Base-by-base conservation (phyloP, 2,113 vertebrate species). In the Cynopterus brachyotis region DNA sequence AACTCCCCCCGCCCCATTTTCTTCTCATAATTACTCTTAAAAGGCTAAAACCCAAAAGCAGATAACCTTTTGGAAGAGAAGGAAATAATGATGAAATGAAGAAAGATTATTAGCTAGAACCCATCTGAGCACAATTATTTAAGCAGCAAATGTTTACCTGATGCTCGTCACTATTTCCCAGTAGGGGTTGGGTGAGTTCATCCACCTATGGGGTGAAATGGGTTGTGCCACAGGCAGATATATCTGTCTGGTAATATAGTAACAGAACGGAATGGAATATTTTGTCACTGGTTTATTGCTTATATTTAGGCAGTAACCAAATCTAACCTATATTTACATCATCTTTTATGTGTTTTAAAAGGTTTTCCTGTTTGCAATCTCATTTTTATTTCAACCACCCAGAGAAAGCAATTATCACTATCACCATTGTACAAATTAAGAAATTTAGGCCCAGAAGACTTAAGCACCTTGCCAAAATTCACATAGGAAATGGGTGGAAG, bases 21-120 rank as follows among this genome's bases (percentile, higher is more conserved):
- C 19, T 93, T 81, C 40, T 97, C 78, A 62, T 70, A 66, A 79
- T 89, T 75, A 70, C 45, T 96, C 93, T 81, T 55, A 16, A 91
- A 79, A 86, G 20, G 53, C 53, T 81, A 85, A 47, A 72, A 70
- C 84, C 45, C 45, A 90, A 72, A 96, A 45, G 35, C 57, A 60
- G 76, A 78, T 40, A 82, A 76, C 30, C 42, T 84, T 88, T 96
- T 88, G 84, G 30, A 70, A 94, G 86, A 90, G 24, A 83, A 82
- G 45, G 35, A 89, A 53, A 45, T 72, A 81, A 70, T 47, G 26
- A 76, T 60, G 76, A 89, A 84, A 89, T 53, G 11, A 95, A 75
- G 57, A 53, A 37, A 37, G 50, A 86, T 45, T 57, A 57, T 45
- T 30, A 94, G 62, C 30, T 50, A 78, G 64, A 89, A 50, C 32